Evolutionary conservation across 2,888 invertebrate species (phyloP), one percentile per base, ranked within the genome.

Genomic region (Nymphalis urticae): DNA sequence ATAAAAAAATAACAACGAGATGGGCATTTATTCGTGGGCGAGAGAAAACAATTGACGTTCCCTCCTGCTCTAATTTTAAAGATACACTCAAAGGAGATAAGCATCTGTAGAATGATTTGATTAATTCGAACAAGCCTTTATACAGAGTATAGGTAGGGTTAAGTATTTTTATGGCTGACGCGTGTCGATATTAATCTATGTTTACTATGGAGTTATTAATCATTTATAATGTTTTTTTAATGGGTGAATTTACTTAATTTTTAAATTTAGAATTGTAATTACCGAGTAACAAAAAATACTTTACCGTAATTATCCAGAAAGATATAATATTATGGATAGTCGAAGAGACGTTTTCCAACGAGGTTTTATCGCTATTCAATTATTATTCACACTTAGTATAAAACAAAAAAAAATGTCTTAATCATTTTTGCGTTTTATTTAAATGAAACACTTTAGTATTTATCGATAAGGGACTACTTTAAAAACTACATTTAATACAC

Each of bases 21-120:
- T 74, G 76, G 86, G 85, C 82, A 85, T 85, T 80, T 83, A 84
- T 73, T 79, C 83, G 92, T 92, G 91, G 92, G 92, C 91, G 92
- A 90, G 84, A 82, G 86, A 90, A 92, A 92, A 92, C 92, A 92
- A 92, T 91, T 78, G 85, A 85, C 85, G 82, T 81, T 86, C 85
- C 82, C 79, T 89, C 89, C 85, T 90, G 91, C 91, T 92, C 92
- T 92, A 92, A 92, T 92, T 92, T 89, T 83, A 82, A 86, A 89
- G 85, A 85, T 85, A 85, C 86, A 85, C 85, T 83, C 77, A 76
- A 74, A 74, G 42, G 13, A 82, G 89, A 89, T 89, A 87, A 84
- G 77, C 75, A 90, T 89, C 86, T 82, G 74, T 75, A 79, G 84
- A 87, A 84, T 91, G 91, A 92, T 92, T 92, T 91, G 92, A 92